These are phyloP conservation scores for Prenolepis imparis DNA, from an alignment of 2,888 invertebrate genomes.

Conservation along the genomic window DNA sequence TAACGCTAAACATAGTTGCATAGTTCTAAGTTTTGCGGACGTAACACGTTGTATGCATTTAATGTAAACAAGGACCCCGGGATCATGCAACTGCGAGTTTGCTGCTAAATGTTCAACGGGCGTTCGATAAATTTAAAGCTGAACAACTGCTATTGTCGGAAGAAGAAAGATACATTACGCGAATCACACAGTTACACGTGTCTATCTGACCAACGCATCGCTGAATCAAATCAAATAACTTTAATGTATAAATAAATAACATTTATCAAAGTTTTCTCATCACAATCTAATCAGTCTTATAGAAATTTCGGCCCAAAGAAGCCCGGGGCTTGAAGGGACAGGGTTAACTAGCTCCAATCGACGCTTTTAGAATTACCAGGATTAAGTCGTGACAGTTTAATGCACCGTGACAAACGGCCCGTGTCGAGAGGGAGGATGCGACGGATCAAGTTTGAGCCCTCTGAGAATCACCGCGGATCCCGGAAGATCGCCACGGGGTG, in stretches of 20 bases:
- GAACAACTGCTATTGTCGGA: background rate
- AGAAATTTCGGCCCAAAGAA: background rate
- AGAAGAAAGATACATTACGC: background rate
- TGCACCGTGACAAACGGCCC: slow-evolving; percentile 48
- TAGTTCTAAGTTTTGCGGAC: slow-evolving; percentile 37
- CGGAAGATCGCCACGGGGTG: slow-evolving; percentile 40
- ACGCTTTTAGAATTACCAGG: slow-evolving; percentile 23
- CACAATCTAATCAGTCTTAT: background rate
- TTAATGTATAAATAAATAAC: background rate
- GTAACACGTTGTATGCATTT: slow-evolving; percentile 34
- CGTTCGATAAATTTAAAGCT: slow-evolving; percentile 52
- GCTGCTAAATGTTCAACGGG: slow-evolving; percentile 34
- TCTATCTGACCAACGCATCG: background rate
- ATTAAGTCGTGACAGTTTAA: slow-evolving; percentile 43
- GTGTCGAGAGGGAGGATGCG: background rate
- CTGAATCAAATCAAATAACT: background rate
- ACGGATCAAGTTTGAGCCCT: slow-evolving; percentile 46
- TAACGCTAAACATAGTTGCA: slow-evolving; percentile 18
- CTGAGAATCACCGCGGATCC: slow-evolving; percentile 39
- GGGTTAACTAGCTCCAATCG: slow-evolving; percentile 11
- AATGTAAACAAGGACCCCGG: slow-evolving; percentile 27
- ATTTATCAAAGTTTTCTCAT: background rate
- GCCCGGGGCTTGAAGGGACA: background rate
- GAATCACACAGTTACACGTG: background rate
- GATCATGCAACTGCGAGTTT: slow-evolving; percentile 27